Evolutionary conservation across 2,113 vertebrate species (phyloP), one percentile per base, ranked within the genome.

Genomic region (Stigmatopora argus): DNA sequence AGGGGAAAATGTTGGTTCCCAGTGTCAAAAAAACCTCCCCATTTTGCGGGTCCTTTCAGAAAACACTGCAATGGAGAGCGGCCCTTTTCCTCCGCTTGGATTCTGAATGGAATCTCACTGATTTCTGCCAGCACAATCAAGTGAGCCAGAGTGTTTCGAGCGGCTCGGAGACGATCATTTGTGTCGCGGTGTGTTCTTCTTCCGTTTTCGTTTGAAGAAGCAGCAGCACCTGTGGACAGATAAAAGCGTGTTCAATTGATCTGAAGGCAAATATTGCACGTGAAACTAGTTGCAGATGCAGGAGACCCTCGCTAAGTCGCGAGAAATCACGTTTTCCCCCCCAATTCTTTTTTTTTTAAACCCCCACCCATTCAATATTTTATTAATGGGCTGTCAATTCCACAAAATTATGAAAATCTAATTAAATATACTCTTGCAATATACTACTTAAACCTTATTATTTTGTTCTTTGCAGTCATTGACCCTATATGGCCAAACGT

Each of bases 131-230:
- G 72, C 73, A 74, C 77, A 77, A 83, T 78, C 73, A 53, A 70
- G 70, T 57, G 77, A 78, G 80, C 77, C 35, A 13, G 73, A 80
- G 55, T n/a, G 21, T 52, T 70, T 79, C 71, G 45, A 61, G 78
- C 75, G 56, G 53, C 69, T 34, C 64, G 58, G 6, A 47, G 84
- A 49, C 0, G 65, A 90, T 98, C 94, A 98, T 94, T 99, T 98
- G 89, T 98, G 96, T 72, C 97, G 92, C 67, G 94, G 93, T 47
- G 93, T 91, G 65, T 95, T 94, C 93, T 98, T 99, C 95, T 96
- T 99, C 90, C 95, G 92, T 95, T 98, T 98, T 87, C 95, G 93
- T 89, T 95, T 99, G 90, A 98, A 99, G 92, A 99, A 98, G 83
- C 97, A 99, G 93, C 97, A 99, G 94, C 97, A 99, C 97, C 97